Evolutionary conservation across 2,888 invertebrate genomes (phyloP), one percentile per base, ranked within the genome.

Genomic region (Tiliacea aurago): DNA sequence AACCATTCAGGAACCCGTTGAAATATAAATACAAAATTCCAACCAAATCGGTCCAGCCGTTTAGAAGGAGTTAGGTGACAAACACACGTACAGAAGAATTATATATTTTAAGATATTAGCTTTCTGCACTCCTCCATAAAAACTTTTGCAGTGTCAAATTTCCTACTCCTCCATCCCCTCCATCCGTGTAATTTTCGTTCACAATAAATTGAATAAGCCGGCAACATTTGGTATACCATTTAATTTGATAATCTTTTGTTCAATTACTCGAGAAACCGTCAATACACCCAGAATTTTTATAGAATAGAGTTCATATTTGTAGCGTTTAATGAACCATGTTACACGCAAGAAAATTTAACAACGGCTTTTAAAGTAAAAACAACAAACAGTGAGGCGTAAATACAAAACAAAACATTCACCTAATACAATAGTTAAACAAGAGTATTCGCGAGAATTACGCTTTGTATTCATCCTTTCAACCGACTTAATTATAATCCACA

Each of bases 401-500:
- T 41, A 68, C 33, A 68, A 45, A 72, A 75, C 68, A 53, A 71
- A 68, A 80, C 58, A 69, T 70, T 67, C 18, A 70, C 47, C 49
- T 58, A 63, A 33, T 20, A 67, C 59, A 68, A 65, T 61, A 13
- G 66, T n/a, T 20, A 43, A 67, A 71, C 73, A 64, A 75, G 33
- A 9, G 49, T 23, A 47, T 37, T 58, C 6, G 47, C 15, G 13
- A 72, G 33, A 70, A 70, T 70, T 59, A 55, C 28, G 58, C 70
- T 68, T 84, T 84, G 73, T 70, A 33, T 66, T 55, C 33, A 59
- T 45, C 28, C 20, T 70, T 76, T 73, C 70, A 69, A 45, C 13
- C 9, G 49, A 18, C 28, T 47, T 66, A 53, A 65, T 55, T 62
- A 61, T 56, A 68, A 68, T 69, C 66, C 51, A 55, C 53, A 71